phyloP scores from a whole-genome alignment of 2,888 invertebrate species.

The Dichetophora obliterata region DNA sequence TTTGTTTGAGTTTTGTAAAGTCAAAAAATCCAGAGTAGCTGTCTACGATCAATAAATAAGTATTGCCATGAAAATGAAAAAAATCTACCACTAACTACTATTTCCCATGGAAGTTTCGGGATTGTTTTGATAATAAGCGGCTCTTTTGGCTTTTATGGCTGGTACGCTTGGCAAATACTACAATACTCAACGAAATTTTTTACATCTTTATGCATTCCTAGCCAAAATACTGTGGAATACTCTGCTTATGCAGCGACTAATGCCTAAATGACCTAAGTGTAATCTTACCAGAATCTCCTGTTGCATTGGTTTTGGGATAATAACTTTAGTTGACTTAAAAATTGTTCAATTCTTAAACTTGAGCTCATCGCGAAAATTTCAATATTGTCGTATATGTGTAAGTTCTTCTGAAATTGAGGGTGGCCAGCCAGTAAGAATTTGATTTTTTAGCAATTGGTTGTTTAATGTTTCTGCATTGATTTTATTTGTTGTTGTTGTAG shows the following conservation, averaged over 20 bases:
- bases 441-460: constrained; percentile 35
- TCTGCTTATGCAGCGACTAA: constrained; percentile 41
- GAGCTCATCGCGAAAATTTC: constrained; percentile 45
- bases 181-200: constrained; percentile 41
- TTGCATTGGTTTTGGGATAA: constrained; percentile 42
- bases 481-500: constrained; percentile 30
- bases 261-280: constrained; percentile 38
- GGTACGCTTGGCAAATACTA: constrained; percentile 43
- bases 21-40: constrained; percentile 44
- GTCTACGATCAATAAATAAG: constrained; percentile 42
- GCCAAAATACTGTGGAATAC: constrained; percentile 44
- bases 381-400: constrained; percentile 37
- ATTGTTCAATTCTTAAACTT: constrained; percentile 34
- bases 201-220: constrained; percentile 38
- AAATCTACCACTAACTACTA: constrained; percentile 42
- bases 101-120: constrained; percentile 40
- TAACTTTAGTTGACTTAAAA: constrained; percentile 43
- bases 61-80: constrained; percentile 42
- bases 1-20: constrained; percentile 41
- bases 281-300: constrained; percentile 30
- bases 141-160: constrained; percentile 42
- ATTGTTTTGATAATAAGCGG: constrained; percentile 41
- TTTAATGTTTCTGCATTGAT: constrained; percentile 29
- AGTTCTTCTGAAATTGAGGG: constrained; percentile 34
- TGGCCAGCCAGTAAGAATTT: constrained; percentile 43